Evolutionary conservation across 2,113 vertebrate species (phyloP).

Genomic region (Pseudolaguvia tuberculata): DNA sequence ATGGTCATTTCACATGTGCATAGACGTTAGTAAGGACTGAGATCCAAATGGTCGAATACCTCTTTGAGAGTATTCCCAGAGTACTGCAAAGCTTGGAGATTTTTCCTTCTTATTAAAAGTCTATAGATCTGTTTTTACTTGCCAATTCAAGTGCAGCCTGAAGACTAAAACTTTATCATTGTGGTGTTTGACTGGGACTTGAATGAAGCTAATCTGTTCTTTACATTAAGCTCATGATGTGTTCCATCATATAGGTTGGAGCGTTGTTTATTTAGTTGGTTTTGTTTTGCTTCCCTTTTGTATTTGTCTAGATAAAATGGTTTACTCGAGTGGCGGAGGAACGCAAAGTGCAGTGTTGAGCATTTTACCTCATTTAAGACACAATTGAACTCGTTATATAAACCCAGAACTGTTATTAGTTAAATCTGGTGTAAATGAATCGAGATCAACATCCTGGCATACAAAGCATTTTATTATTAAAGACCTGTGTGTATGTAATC

Average conservation of each 20-base stretch:
- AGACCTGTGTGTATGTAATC: conserved; percentile 12
- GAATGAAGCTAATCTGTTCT: conserved; percentile 11
- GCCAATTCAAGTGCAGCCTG: conserved; percentile 19
- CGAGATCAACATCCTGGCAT: neutral
- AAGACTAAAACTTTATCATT: neutral
- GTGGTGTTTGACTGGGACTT: neutral
- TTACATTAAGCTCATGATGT: conserved; percentile 3
- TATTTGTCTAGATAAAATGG: conserved; percentile 25
- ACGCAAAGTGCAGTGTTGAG: neutral
- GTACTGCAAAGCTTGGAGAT: neutral
- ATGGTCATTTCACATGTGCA: conserved; percentile 56
- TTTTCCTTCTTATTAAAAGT: conserved; percentile 2
- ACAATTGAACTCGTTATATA: neutral
- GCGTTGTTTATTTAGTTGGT: neutral
- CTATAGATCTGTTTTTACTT: neutral
- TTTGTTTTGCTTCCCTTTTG: conserved; percentile 24
- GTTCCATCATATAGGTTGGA: neutral
- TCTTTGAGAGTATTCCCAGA: conserved; percentile 30
- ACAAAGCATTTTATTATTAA: conserved; percentile 41
- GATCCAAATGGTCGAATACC: conserved; percentile 35
- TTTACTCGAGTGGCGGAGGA: neutral
- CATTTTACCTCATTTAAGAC: conserved; percentile 7
- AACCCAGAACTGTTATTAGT: neutral
- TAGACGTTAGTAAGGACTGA: conserved; percentile 37
- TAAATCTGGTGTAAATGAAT: neutral